Conservation (phyloP, 2,888 invertebrate genomes). For the Siphlonurus alternatus region DNA sequence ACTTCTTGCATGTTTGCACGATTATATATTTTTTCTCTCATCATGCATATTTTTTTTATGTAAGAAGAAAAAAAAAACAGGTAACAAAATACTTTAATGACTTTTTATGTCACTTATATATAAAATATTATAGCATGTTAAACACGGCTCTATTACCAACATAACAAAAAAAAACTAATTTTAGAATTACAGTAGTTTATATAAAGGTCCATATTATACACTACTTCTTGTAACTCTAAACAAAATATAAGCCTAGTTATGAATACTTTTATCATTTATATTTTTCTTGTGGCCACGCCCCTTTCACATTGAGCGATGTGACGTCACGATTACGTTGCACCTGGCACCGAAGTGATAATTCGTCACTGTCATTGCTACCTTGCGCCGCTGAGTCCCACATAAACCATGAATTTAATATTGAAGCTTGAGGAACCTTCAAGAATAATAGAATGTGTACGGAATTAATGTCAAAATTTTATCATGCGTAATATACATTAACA, state of each 20-base stretch:
- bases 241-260: too few relatives aligned
- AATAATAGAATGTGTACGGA: too few relatives aligned
- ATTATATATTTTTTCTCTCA: neutral
- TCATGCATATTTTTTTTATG: too few relatives aligned
- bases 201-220: too few relatives aligned
- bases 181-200: neutral
- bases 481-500: too few relatives aligned
- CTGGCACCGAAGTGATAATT: neutral
- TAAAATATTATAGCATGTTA: neutral
- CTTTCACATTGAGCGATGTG: too few relatives aligned
- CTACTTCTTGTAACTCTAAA: too few relatives aligned
- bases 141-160: neutral
- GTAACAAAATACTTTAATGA: constrained; percentile 1
- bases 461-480: too few relatives aligned
- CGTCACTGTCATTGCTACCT: neutral
- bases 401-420: too few relatives aligned
- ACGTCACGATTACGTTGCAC: too few relatives aligned
- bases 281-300: neutral
- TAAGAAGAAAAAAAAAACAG: neutral
- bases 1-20: neutral
- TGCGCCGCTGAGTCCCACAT: too few relatives aligned
- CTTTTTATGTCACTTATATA: neutral
- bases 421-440: too few relatives aligned
- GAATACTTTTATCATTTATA: neutral
- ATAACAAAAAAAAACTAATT: neutral